Percentiles rank a stretch among this genome's conserved stretches.
phyloP scores from a whole-genome alignment of 2,113 vertebrate genomes.

The Oncorhynchus keta region DNA sequence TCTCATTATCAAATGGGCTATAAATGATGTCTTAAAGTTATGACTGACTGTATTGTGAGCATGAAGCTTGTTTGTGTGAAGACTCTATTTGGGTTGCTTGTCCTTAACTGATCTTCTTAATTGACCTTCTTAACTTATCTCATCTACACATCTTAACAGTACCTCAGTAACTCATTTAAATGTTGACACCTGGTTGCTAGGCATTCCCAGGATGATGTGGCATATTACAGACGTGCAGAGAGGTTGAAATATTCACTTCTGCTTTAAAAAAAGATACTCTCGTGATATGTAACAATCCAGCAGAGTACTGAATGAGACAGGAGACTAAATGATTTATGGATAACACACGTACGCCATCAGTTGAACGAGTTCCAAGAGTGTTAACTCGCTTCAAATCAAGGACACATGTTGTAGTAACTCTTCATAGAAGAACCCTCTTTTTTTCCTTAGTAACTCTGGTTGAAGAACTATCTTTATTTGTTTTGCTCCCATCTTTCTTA shows the following conservation, averaged over 20 bases:
- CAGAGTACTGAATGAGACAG: neutral
- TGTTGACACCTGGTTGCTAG: neutral
- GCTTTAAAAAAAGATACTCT: constrained; percentile 10
- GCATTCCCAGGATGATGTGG: neutral
- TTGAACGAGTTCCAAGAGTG: constrained; percentile 17
- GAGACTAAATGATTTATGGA: constrained; percentile 21
- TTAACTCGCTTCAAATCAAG: constrained; percentile 17
- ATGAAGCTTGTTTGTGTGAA: neutral
- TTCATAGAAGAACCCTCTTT: constrained; percentile 7
- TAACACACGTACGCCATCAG: neutral
- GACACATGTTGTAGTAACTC: constrained; percentile 15
- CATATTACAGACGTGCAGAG: neutral
- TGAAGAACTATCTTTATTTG: too few relatives aligned
- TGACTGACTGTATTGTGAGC: neutral
- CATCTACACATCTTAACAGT: neutral
- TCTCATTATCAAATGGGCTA: neutral
- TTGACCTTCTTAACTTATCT: neutral
- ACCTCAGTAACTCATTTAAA: neutral
- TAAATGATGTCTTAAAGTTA: neutral
- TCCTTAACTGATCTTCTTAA: neutral
- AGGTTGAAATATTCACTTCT: constrained; percentile 7
- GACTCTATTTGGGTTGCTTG: neutral
- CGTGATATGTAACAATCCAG: constrained; percentile 20
- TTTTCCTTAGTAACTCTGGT: neutral
- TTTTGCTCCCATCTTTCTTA: neutral